A percentile compares a stretch with the other conserved stretches of the same genome.
Evolutionary conservation across 2,888 invertebrate species (phyloP).

Genomic region (Cheilosia soror): DNA sequence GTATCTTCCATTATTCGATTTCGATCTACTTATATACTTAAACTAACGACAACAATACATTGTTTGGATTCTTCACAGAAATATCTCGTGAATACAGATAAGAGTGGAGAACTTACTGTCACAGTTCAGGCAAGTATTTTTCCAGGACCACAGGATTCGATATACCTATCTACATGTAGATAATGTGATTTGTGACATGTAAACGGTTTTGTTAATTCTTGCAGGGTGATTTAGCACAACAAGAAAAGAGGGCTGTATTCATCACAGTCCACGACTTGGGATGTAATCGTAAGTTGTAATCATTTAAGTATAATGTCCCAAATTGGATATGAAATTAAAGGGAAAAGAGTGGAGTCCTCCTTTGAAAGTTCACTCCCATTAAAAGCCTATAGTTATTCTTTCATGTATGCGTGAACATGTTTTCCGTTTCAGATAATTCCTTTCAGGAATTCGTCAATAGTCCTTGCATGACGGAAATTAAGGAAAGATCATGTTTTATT

Average conservation of each 20-base stretch:
- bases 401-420: background rate
- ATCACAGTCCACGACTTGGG: constrained; percentile 95
- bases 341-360: constrained; percentile 7
- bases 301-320: constrained; percentile 5
- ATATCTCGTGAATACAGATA: constrained; percentile 90
- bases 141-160: background rate
- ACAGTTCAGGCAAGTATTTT: constrained; percentile 88
- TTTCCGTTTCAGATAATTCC: constrained; percentile 88
- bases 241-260: constrained; percentile 92
- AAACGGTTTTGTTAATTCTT: constrained; percentile 77
- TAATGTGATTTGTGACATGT: constrained; percentile 25
- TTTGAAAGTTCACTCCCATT: background rate
- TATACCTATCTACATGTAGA: background rate
- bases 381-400: background rate
- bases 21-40: constrained; percentile 15
- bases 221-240: constrained; percentile 92
- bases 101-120: constrained; percentile 90
- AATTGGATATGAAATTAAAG: background rate
- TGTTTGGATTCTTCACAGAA: constrained; percentile 86
- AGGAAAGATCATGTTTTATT: constrained; percentile 93
- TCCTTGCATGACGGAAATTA: constrained; percentile 93
- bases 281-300: constrained; percentile 88
- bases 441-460: constrained; percentile 93
- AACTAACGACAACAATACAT: constrained; percentile 20
- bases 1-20: constrained; percentile 5